phyloP scores from a whole-genome alignment of 2,888 invertebrate genomes.

The Baccha elongata region DNA sequence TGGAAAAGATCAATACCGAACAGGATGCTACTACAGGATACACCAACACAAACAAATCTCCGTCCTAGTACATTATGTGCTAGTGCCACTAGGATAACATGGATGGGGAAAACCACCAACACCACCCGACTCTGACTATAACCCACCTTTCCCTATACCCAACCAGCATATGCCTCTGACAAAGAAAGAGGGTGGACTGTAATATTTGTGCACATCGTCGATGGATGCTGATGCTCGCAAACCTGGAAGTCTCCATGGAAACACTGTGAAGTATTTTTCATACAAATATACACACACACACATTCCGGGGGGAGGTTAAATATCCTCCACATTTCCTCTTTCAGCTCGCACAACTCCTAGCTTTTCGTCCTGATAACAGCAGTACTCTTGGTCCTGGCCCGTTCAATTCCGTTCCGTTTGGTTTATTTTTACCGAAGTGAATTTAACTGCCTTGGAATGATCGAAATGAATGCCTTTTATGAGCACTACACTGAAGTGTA shows the following conservation, averaged over 20 bases:
- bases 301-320: background rate
- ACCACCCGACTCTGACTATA: conserved; percentile 10
- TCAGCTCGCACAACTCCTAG: background rate
- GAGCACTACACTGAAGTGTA: conserved; percentile 72
- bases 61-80: conserved; percentile 57
- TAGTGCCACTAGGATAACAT: conserved; percentile 46
- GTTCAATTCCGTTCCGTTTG: conserved; percentile 62
- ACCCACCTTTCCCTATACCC: background rate
- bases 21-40: conserved; percentile 64
- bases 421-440: conserved; percentile 70
- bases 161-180: background rate
- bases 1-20: conserved; percentile 70
- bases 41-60: conserved; percentile 48
- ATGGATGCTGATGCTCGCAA: conserved; percentile 29
- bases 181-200: conserved; percentile 5
- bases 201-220: conserved; percentile 28
- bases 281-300: conserved; percentile 3
- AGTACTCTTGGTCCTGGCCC: background rate
- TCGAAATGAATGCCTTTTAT: conserved; percentile 72
- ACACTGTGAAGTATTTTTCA: conserved; percentile 17
- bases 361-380: background rate
- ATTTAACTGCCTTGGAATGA: conserved; percentile 71
- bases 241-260: conserved; percentile 43
- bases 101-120: conserved; percentile 55
- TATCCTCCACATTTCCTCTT: background rate